These are phyloP conservation scores for Abrostola triplasia DNA, from an alignment of 2,888 invertebrate genomes.

Conservation along the genomic window DNA sequence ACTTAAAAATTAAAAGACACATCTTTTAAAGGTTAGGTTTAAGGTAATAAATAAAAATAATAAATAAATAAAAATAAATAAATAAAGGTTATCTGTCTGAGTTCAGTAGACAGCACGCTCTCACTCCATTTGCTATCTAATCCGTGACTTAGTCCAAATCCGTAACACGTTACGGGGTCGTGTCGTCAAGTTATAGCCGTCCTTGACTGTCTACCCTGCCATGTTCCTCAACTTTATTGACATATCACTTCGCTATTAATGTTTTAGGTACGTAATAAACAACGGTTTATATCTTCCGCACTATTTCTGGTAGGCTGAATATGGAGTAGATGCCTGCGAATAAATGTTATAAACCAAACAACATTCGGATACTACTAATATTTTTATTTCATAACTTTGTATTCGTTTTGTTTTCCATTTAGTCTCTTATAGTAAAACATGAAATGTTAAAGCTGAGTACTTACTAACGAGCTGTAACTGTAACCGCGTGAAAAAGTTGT, in stretches of 20 bases:
- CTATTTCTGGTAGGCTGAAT: constrained; percentile 32
- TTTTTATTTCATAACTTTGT: constrained; percentile 6
- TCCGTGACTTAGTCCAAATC: constrained; percentile 24
- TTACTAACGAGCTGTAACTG: too few species aligned
- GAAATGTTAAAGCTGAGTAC: too few species aligned
- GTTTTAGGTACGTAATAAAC: constrained; percentile 38
- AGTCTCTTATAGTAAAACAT: too few species aligned
- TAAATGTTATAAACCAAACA: constrained; percentile 30
- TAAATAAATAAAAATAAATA: too few species aligned
- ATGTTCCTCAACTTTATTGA: constrained; percentile 45
- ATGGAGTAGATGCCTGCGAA: constrained; percentile 21
- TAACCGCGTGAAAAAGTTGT: too few species aligned
- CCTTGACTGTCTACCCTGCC: constrained; percentile 17
- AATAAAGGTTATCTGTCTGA: background rate
- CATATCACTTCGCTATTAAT: constrained; percentile 44
- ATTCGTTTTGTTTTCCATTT: background rate
- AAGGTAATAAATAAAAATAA: too few species aligned
- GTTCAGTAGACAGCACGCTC: background rate
- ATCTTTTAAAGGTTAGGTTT: too few species aligned
- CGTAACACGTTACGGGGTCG: constrained; percentile 12
- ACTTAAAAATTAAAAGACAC: background rate
- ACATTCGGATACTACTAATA: constrained; percentile 7
- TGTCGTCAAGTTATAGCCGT: constrained; percentile 34
- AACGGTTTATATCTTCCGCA: constrained; percentile 46
- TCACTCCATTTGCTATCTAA: constrained; percentile 8